Evolutionary conservation across 1,140 invertebrate species (phyloP), one percentile per base, ranked within the genome.

Genomic region (Drosophila dunni): DNA sequence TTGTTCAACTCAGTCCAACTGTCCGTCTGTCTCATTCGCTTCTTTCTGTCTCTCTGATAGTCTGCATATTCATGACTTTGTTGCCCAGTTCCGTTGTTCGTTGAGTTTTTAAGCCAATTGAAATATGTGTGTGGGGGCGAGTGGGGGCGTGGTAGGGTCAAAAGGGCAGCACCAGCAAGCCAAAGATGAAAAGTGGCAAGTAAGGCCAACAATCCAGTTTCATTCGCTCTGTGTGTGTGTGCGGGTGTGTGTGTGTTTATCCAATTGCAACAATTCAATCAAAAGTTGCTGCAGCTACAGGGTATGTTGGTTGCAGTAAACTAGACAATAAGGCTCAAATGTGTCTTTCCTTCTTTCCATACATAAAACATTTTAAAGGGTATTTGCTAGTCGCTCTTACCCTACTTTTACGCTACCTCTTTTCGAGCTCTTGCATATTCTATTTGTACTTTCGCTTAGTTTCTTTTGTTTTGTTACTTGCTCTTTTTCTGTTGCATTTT

Each of bases 81-180:
- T 78, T 81, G 69, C 33, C 13, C 42, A 36, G 45, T 53, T 73
- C 61, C 57, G 70, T 67, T 75, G 82, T 68, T 75, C 84, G 79
- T 84, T 78, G 84, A 74, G 80, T 88, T 89, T 88, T 89, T 81
- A 84, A 89, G 84, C 84, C 84, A 88, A 88, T 88, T 88, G 81
- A 78, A 89, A 78, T 70, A 82, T 78, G 65, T 61, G 36, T 66
- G 29, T 20, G 58, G 53, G 44, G 53, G 63, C 42, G 15, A 20
- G 56, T 10, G 45, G 1, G 15, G 6, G n/a, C 10, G 13, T 1
- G 8, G 13, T 9, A 13, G 5, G 11, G 3, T 53, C 29, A 53
- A 38, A 36, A 15, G 36, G 36, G 6, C 38, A 56, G 33, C 36
- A 15, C 50, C 54, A 36, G 60, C 38, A 51, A 60, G 24, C 63